Evolutionary conservation across 2,888 invertebrate species (phyloP), one percentile per base, ranked within the genome.

Genomic region (Leptinotarsa rubiginosa): DNA sequence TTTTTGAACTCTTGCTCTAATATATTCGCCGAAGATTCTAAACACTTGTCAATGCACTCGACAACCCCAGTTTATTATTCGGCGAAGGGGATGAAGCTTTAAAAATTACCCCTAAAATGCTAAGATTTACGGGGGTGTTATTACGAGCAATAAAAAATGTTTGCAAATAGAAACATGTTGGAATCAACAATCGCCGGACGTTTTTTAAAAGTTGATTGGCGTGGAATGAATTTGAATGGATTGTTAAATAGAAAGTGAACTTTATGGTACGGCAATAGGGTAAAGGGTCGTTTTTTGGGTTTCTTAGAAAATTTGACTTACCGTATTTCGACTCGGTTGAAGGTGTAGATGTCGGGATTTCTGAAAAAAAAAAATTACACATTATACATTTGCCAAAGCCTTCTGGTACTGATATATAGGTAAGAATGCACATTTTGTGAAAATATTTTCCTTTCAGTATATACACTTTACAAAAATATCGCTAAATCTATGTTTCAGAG

Each of bases 261-360:
- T 69, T 69, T 69, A 69, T 69, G 68, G 20, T 50, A 18, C 20
- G 10, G 20, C 20, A 15, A 47, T 41, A 20, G 47, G 18, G 56
- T 54, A 56, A 69, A 70, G 64, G 73, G 79, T 76, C 74, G 71
- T 72, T 77, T 78, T 75, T 77, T 71, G 69, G 47, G 47, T 25
- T 75, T 78, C 74, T 73, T 16, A 72, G 73, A 74, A 75, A 22
- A n/a, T 49, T n/a, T 64, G 68, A 84, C 87, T 87, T 83, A 87
- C 87, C 87, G 75, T 86, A 87, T 81, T 79, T 87, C 84, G 80
- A 85, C 84, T 75, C 87, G 84, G 74, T 83, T 82, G 76, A 68
- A 12, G 83, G 82, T 18, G 87, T 85, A 20, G 87, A 85, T 69
- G 85, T 83, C 47, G 84, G 81, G 50, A 85, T 82, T 78, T 87